Evolutionary conservation across 53 echinoderm and acorn worm genomes (phyloP).

Genomic region (Astropecten irregularis): DNA sequence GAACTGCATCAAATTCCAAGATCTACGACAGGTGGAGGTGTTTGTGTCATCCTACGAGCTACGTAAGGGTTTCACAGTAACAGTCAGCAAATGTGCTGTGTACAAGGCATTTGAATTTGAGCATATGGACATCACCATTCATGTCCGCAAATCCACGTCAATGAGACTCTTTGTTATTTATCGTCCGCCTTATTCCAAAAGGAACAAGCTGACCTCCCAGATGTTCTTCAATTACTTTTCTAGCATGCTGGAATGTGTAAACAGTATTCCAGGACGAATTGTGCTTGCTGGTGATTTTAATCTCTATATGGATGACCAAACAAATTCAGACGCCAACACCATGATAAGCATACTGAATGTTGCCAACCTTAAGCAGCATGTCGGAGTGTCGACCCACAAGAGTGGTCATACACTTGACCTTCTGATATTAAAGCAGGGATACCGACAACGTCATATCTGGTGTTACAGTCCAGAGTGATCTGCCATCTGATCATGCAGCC

Average conservation of each 20-base stretch:
- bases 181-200: conserved; percentile 34
- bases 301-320: conserved; percentile 46
- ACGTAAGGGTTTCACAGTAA: conserved; percentile 46
- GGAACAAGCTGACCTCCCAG: conserved; percentile 14
- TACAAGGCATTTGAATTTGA: conserved; percentile 41
- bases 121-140: conserved; percentile 45
- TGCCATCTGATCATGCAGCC: conserved; percentile 44
- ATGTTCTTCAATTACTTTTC: conserved; percentile 54
- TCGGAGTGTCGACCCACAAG: conserved; percentile 30
- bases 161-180: conserved; percentile 40
- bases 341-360: conserved; percentile 26
- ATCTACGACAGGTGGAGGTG: conserved; percentile 40
- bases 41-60: conserved; percentile 49
- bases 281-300: conserved; percentile 61
- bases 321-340: conserved; percentile 34
- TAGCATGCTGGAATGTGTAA: conserved; percentile 35
- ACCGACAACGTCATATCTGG: conserved; percentile 10
- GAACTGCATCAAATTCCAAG: conserved; percentile 34
- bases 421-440: conserved; percentile 44
- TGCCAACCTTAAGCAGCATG: conserved; percentile 40
- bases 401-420: conserved; percentile 62
- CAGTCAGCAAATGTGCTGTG: neutral
- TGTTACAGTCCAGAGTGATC: conserved; percentile 28
- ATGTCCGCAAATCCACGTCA: conserved; percentile 21
- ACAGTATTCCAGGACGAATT: conserved; percentile 33